These are phyloP conservation scores for Montipora cactus DNA, from an alignment of 64 coral and sea anemone genomes.

Conservation along the genomic window DNA sequence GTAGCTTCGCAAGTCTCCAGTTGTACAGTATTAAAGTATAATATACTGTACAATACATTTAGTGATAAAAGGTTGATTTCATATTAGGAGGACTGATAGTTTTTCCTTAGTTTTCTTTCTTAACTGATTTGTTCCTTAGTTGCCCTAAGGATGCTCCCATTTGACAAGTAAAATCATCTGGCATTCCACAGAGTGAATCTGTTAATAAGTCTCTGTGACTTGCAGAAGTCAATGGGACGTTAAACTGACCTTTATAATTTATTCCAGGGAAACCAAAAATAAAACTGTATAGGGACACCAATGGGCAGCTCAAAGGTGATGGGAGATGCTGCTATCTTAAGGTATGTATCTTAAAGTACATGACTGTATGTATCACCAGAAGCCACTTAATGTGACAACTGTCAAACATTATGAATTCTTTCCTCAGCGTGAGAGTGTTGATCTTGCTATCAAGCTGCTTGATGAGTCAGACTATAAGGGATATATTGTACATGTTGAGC, in stretches of 20 bases:
- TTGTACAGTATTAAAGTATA: too few relatives aligned
- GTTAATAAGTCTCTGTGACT: too few relatives aligned
- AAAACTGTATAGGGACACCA: constrained; percentile 86
- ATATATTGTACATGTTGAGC: constrained; percentile 85
- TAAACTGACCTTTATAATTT: not conserved
- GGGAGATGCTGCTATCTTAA: constrained; percentile 94
- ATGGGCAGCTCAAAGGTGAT: constrained; percentile 83
- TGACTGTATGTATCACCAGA: too few relatives aligned
- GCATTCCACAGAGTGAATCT: too few relatives aligned
- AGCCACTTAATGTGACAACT: not conserved
- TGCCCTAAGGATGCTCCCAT: too few relatives aligned
- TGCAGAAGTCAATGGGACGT: too few relatives aligned
- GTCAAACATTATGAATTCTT: not conserved
- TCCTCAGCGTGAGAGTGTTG: constrained; percentile 91
- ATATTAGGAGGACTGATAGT: too few relatives aligned
- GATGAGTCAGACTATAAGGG: constrained; percentile 90
- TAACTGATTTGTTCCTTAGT: too few relatives aligned
- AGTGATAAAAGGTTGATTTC: too few relatives aligned
- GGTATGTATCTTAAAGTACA: not conserved
- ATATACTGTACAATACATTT: too few relatives aligned
- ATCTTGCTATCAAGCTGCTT: constrained; percentile 87
- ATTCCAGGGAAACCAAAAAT: constrained; percentile 85
- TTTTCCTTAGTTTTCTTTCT: too few relatives aligned
- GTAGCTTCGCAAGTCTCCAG: too few relatives aligned
- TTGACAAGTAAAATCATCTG: not conserved